phyloP scores from a whole-genome alignment of 35 echinoderm and acorn worm genomes.

The Hemicentrotus pulcherrimus region DNA sequence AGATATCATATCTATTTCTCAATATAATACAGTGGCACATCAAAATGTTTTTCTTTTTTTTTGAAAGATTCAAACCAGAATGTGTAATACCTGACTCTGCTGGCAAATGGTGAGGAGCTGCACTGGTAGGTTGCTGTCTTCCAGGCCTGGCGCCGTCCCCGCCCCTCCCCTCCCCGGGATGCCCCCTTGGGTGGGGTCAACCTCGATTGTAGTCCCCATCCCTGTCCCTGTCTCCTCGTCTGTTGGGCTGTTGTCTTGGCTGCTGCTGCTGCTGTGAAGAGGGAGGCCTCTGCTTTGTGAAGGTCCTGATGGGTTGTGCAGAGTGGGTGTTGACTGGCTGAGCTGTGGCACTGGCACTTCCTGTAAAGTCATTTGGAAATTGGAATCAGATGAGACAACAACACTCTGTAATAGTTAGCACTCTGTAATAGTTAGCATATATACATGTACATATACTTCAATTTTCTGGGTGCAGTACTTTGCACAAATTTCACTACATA shows the following conservation, averaged over 20 bases:
- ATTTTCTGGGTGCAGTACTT: no score
- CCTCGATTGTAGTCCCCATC: constrained; percentile 1
- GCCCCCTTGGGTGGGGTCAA: background rate
- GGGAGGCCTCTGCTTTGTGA: background rate
- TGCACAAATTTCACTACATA: no score
- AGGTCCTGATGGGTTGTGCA: background rate
- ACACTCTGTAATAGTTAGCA: no score
- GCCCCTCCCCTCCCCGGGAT: background rate
- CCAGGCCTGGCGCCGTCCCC: background rate
- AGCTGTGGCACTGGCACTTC: background rate
- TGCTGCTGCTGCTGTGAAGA: background rate
- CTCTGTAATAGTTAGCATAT: no score
- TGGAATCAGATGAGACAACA: background rate
- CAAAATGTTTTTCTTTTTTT: no score
- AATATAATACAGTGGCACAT: no score
- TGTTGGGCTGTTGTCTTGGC: constrained; percentile 10
- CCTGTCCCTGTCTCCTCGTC: background rate
- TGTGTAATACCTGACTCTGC: background rate
- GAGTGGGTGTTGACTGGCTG: background rate
- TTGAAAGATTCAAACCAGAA: no score
- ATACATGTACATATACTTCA: no score
- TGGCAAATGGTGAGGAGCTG: background rate
- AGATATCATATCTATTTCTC: no score
- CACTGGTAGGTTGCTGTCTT: constrained; percentile 1
- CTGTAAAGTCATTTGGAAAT: background rate